These are phyloP conservation scores for Coracopsis vasa DNA, from an alignment of 2,113 vertebrate species.

Conservation along the genomic window DNA sequence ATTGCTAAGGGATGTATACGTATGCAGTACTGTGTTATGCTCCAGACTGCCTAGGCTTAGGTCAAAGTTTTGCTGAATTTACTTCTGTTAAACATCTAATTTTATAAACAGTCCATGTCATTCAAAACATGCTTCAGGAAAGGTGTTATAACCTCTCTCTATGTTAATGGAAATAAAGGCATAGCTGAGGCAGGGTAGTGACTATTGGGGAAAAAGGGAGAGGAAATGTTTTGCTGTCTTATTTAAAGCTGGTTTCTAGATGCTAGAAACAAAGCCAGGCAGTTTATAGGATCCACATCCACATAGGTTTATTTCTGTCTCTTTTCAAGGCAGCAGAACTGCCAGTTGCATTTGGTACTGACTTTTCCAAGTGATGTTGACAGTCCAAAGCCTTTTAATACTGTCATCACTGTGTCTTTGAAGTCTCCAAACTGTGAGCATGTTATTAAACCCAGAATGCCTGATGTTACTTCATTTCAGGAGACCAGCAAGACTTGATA, in stretches of 20 bases:
- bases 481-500: not conserved
- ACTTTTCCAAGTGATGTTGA: not conserved
- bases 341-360: not conserved
- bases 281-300: not conserved
- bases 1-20: not conserved
- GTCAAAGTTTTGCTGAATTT: not conserved
- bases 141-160: not conserved
- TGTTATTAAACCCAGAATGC: not conserved
- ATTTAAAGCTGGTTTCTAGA: not conserved
- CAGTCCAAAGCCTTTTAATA: not conserved
- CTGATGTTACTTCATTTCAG: not conserved
- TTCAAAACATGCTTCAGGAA: not conserved
- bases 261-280: not conserved
- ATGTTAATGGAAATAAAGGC: not conserved
- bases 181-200: not conserved
- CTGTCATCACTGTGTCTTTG: not conserved
- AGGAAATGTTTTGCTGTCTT: not conserved
- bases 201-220: not conserved
- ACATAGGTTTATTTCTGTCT: not conserved
- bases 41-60: not conserved
- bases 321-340: not conserved
- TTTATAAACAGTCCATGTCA: not conserved
- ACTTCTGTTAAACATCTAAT: not conserved
- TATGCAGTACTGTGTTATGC: not conserved
- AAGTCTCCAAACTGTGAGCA: not conserved